A percentile compares a stretch with the other conserved stretches of the same genome.
Conservation (phyloP, 2,113 vertebrate genomes). For the Rhea pennata region DNA sequence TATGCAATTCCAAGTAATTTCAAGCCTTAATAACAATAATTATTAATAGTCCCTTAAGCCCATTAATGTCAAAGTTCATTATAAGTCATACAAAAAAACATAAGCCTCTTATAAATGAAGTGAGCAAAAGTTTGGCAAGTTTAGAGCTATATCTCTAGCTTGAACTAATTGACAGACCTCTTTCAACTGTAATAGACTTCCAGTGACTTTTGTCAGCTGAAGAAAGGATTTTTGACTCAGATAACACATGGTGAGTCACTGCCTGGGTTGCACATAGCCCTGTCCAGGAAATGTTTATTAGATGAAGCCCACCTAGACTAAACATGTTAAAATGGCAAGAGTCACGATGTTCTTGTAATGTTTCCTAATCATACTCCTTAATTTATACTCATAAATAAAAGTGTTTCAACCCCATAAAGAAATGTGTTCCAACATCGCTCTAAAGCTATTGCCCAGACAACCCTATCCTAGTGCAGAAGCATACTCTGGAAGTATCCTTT, state of each 20-base stretch:
- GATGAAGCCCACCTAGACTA: not conserved
- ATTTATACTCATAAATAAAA: not conserved
- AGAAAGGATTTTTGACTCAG: not conserved
- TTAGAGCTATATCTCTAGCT: not conserved
- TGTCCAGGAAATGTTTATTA: not conserved
- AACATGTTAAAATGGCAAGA: not conserved
- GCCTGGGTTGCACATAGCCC: not conserved
- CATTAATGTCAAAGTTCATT: not conserved
- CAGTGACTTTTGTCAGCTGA: not conserved
- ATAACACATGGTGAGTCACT: not conserved
- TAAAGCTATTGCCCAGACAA: not conserved
- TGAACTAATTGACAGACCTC: not conserved
- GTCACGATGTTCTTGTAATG: not conserved
- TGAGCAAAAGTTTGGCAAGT: not conserved
- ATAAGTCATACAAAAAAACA: not conserved
- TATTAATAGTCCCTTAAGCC: not conserved
- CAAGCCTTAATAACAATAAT: not conserved
- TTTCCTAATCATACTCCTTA: not conserved
- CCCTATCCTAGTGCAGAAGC: not conserved
- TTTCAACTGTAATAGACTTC: not conserved
- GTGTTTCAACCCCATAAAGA: not conserved
- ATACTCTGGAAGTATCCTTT: not conserved
- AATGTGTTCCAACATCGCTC: not conserved
- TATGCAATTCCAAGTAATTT: not conserved
- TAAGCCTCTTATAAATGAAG: not conserved